Percentiles rank a stretch among this genome's conserved stretches.
Evolutionary conservation across 2,888 invertebrate species (phyloP).

Genomic region (Temnothorax ravouxi): DNA sequence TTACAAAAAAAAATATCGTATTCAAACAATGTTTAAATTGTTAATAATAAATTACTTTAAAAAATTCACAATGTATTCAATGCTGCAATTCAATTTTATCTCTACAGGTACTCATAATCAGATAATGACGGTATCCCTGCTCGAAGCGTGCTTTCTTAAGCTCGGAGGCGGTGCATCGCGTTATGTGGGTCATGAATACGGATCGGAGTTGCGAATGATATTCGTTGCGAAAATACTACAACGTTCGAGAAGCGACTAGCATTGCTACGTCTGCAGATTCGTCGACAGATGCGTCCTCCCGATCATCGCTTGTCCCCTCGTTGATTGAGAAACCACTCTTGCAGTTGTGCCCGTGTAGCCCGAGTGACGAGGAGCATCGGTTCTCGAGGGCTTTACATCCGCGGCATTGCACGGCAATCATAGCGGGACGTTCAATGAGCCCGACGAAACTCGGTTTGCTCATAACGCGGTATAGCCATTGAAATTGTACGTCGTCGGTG

Average conservation of each 20-base stretch:
- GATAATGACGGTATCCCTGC: not conserved
- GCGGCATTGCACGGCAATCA: slow-evolving; percentile 56
- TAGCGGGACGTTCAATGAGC: slow-evolving; percentile 50
- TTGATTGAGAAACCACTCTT: slow-evolving; percentile 25
- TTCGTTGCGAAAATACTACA: slow-evolving; percentile 18
- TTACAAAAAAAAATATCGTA: not conserved
- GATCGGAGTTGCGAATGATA: slow-evolving; percentile 8
- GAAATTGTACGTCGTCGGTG: slow-evolving; percentile 68
- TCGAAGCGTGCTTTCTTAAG: not conserved
- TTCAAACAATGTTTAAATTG: slow-evolving; percentile 3
- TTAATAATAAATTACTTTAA: not conserved
- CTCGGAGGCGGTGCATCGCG: not conserved
- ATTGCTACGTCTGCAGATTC: not conserved
- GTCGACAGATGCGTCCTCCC: slow-evolving; percentile 37
- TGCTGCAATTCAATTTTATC: not conserved
- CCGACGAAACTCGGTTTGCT: slow-evolving; percentile 52
- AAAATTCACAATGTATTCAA: not conserved
- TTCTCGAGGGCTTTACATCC: slow-evolving; percentile 32
- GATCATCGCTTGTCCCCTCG: not conserved
- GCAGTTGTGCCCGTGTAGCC: not conserved
- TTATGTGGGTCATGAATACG: slow-evolving; percentile 35
- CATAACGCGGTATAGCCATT: slow-evolving; percentile 61
- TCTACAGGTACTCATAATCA: no score
- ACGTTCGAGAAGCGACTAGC: not conserved
- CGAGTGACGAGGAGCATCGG: slow-evolving; percentile 18